Evolutionary conservation across 2,113 vertebrate genomes (phyloP).

Genomic region (Ammodytes dubius): DNA sequence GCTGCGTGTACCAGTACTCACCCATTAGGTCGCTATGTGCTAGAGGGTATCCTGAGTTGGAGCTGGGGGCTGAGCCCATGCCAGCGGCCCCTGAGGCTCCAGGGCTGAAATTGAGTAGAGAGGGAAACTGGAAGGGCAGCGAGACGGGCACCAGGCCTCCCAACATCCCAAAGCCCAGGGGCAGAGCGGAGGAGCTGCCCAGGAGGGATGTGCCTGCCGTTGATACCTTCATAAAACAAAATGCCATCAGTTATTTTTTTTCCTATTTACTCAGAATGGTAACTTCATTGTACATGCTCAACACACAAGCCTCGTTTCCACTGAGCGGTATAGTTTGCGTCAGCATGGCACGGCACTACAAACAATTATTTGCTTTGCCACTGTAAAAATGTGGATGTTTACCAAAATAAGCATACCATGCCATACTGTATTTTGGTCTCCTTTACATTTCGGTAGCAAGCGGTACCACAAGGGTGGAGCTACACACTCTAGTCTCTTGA

Average conservation of each 20-base stretch:
- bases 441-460: no score
- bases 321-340: no score
- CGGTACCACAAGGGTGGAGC: background rate
- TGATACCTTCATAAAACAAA: slow-evolving; percentile 85
- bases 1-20: slow-evolving; percentile 42
- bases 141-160: slow-evolving; percentile 97
- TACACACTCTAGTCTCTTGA: no score
- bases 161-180: slow-evolving; percentile 96
- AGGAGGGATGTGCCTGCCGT: slow-evolving; percentile 88
- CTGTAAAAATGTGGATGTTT: no score
- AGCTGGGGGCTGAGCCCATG: slow-evolving; percentile 68
- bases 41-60: slow-evolving; percentile 86
- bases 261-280: background rate
- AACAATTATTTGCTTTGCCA: no score
- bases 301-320: no score
- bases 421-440: no score
- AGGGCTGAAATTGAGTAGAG: slow-evolving; percentile 92
- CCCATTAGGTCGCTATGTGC: slow-evolving; percentile 84
- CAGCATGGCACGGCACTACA: no score
- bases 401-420: no score
- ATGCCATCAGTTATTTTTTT: background rate
- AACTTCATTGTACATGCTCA: no score
- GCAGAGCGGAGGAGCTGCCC: slow-evolving; percentile 90
- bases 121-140: slow-evolving; percentile 97
- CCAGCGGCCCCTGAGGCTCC: slow-evolving; percentile 78